Percentiles rank a stretch among this genome's conserved stretches.
Evolutionary conservation across 2,113 vertebrate species (phyloP).

Genomic region (Ciconia stormi): DNA sequence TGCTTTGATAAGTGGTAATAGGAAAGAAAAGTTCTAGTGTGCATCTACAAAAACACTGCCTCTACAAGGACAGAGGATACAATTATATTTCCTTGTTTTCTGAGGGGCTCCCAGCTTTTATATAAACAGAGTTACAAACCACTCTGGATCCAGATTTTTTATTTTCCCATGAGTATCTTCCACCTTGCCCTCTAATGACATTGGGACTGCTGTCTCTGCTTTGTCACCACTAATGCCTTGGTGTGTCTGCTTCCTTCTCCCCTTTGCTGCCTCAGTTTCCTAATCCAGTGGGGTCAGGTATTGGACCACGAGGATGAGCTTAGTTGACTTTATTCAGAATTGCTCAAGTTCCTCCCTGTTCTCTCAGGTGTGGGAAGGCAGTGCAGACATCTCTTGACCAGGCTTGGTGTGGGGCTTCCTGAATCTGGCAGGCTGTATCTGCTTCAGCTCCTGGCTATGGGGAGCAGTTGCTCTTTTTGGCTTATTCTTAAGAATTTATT

Average conservation of each 20-base stretch:
- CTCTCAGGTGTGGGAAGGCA: background rate
- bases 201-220: background rate
- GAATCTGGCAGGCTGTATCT: background rate
- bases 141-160: background rate
- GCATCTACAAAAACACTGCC: background rate
- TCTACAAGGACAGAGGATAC: background rate
- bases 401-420: background rate
- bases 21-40: constrained; percentile 22
- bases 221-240: background rate
- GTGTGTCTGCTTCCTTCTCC: background rate
- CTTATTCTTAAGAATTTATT: background rate
- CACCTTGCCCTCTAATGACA: background rate
- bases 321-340: background rate
- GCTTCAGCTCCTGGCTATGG: background rate
- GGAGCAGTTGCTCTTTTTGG: background rate
- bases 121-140: background rate
- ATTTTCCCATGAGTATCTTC: background rate
- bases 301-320: background rate
- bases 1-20: constrained; percentile 34
- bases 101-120: background rate
- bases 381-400: background rate
- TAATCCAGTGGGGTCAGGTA: background rate
- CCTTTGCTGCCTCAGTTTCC: background rate
- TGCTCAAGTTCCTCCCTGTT: background rate
- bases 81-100: constrained; percentile 3